Percentiles rank a stretch among this genome's conserved stretches.
Evolutionary conservation across 92 coral and sea anemone genomes (phyloP).

Genomic region (Muricea muricata): DNA sequence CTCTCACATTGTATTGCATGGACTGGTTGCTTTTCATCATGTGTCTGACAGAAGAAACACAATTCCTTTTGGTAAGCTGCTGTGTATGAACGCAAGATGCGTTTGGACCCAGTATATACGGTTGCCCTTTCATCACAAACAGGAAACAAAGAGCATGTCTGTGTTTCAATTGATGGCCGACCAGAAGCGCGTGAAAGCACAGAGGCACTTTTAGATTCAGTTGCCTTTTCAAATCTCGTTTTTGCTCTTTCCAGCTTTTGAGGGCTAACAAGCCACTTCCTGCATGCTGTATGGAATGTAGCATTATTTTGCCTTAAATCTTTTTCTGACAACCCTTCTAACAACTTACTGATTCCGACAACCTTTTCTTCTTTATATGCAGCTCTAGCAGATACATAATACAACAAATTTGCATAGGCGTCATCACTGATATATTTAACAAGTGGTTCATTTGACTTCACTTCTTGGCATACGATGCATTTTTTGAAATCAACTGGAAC

Average conservation of each 20-base stretch:
- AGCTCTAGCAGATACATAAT: conserved; percentile 30
- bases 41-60: conserved; percentile 48
- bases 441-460: conserved; percentile 42
- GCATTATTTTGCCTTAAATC: conserved; percentile 39
- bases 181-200: conserved; percentile 41
- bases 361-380: conserved; percentile 49
- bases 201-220: conserved; percentile 38
- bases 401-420: conserved; percentile 41
- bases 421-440: conserved; percentile 40
- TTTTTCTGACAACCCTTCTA: conserved; percentile 42
- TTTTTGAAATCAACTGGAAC: conserved; percentile 46
- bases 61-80: conserved; percentile 42
- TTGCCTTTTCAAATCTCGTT: conserved; percentile 53
- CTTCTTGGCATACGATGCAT: conserved; percentile 37
- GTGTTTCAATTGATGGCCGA: conserved; percentile 46
- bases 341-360: conserved; percentile 38
- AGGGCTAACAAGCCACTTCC: conserved; percentile 45
- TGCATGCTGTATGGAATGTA: conserved; percentile 44
- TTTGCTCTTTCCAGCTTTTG: conserved; percentile 45
- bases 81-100: conserved; percentile 43
- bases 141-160: not conserved
- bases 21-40: conserved; percentile 48
- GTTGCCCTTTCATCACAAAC: not conserved
- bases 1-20: conserved; percentile 54
- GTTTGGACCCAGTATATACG: conserved; percentile 32